These are phyloP conservation scores for Prolemur simus DNA, from an alignment of 2,113 vertebrate species.

Conservation along the genomic window DNA sequence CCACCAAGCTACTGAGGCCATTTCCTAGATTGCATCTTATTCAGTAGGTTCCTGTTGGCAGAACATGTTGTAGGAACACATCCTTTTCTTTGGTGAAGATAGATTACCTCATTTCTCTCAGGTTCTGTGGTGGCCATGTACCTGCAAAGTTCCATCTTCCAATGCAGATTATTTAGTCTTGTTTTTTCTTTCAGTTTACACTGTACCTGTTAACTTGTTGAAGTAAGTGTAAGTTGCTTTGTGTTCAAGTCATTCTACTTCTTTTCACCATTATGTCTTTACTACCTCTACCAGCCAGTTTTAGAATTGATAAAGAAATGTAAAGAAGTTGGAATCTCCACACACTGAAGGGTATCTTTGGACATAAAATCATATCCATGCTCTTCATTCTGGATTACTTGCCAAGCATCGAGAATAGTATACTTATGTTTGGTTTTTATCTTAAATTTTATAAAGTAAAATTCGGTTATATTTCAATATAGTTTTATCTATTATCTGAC, in stretches of 20 bases:
- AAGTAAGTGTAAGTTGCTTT: neutral
- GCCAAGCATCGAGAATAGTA: neutral
- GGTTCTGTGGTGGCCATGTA: neutral
- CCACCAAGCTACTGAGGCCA: neutral
- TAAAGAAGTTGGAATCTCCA: neutral
- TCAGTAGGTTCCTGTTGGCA: neutral
- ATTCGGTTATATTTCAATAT: neutral
- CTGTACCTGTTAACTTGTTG: neutral
- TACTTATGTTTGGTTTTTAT: neutral
- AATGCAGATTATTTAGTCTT: neutral
- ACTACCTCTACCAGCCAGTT: neutral
- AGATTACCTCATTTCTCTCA: neutral
- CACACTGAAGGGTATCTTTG: neutral
- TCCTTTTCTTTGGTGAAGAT: neutral
- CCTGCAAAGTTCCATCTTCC: neutral
- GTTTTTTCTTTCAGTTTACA: neutral
- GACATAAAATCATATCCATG: neutral
- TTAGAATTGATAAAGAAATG: neutral
- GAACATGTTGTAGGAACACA: neutral
- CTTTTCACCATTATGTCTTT: neutral
- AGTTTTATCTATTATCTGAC: neutral
- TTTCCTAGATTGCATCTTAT: neutral
- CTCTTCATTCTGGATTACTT: neutral
- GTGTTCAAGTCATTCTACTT: neutral
- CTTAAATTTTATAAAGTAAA: constrained; percentile 10